Conservation (phyloP, 1,140 invertebrate species). For the Calephelis virginiensis region DNA sequence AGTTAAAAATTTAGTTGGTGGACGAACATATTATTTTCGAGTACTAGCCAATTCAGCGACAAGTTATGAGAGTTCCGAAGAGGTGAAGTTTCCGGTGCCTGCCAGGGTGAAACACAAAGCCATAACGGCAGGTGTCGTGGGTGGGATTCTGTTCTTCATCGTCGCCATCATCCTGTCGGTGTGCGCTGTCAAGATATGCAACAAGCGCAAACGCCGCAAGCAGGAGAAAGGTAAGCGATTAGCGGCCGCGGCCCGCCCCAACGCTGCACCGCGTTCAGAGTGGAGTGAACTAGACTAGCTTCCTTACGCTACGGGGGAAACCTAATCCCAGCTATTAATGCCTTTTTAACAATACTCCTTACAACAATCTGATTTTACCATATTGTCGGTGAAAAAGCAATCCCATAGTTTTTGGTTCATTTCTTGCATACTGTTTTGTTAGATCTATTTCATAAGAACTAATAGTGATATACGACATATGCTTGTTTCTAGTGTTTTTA, state of each 20-base stretch:
- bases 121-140: slow-evolving; percentile 95
- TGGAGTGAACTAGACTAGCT: slow-evolving; percentile 6
- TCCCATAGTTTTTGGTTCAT: slow-evolving; percentile 14
- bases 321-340: slow-evolving; percentile 8
- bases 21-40: slow-evolving; percentile 93
- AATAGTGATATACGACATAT: background rate
- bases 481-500: too few relatives aligned
- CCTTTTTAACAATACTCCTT: background rate
- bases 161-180: slow-evolving; percentile 97
- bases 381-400: slow-evolving; percentile 55
- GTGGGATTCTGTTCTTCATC: slow-evolving; percentile 96
- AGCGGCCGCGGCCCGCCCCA: slow-evolving; percentile 62
- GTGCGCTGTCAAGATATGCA: slow-evolving; percentile 97
- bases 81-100: slow-evolving; percentile 92
- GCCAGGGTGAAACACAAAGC: slow-evolving; percentile 94
- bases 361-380: slow-evolving; percentile 25
- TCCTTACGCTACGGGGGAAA: background rate
- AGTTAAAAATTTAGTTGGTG: slow-evolving; percentile 95
- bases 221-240: slow-evolving; percentile 93
- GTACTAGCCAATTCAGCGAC: slow-evolving; percentile 91
- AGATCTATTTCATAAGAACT: slow-evolving; percentile 9
- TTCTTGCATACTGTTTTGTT: slow-evolving; percentile 20
- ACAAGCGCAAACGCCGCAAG: slow-evolving; percentile 96
- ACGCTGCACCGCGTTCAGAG: slow-evolving; percentile 13
- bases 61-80: slow-evolving; percentile 90